Evolutionary conservation across 2,113 vertebrate species (phyloP).

Genomic region (Serinus canaria): DNA sequence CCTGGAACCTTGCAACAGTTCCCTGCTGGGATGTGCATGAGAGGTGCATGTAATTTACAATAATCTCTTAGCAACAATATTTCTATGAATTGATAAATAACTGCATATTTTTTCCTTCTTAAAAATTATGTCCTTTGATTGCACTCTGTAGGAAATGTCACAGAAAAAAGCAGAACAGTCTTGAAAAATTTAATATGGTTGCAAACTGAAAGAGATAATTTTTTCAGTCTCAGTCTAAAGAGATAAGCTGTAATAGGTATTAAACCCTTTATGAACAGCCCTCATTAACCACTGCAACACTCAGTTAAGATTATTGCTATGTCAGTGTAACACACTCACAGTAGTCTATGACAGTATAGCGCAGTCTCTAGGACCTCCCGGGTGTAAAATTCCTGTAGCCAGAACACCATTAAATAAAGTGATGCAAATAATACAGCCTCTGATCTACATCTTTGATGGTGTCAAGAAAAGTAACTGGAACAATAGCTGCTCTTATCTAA

Average conservation of each 20-base stretch:
- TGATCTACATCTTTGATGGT: not conserved
- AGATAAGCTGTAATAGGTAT: not conserved
- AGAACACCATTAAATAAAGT: not conserved
- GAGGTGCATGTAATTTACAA: not conserved
- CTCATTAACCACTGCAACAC: not conserved
- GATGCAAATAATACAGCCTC: not conserved
- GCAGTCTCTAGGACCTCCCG: not conserved
- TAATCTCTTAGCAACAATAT: slow-evolving; percentile 1
- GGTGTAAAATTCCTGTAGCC: not conserved
- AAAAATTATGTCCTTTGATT: slow-evolving; percentile 7
- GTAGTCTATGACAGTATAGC: not conserved
- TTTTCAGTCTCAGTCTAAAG: not conserved
- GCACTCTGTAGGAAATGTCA: not conserved
- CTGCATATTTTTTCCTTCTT: not conserved
- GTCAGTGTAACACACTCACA: not conserved
- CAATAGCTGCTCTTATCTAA: not conserved
- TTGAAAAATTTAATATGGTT: not conserved
- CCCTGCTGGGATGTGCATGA: not conserved
- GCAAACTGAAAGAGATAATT: not conserved
- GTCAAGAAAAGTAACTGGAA: not conserved
- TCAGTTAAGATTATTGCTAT: not conserved
- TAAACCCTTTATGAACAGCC: not conserved
- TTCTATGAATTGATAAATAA: slow-evolving; percentile 15
- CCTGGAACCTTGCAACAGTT: not conserved
- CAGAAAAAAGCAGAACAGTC: not conserved